Evolutionary conservation across 1,140 invertebrate species (phyloP), one percentile per base, ranked within the genome.

Genomic region (Brachionus asplanchnoidis): DNA sequence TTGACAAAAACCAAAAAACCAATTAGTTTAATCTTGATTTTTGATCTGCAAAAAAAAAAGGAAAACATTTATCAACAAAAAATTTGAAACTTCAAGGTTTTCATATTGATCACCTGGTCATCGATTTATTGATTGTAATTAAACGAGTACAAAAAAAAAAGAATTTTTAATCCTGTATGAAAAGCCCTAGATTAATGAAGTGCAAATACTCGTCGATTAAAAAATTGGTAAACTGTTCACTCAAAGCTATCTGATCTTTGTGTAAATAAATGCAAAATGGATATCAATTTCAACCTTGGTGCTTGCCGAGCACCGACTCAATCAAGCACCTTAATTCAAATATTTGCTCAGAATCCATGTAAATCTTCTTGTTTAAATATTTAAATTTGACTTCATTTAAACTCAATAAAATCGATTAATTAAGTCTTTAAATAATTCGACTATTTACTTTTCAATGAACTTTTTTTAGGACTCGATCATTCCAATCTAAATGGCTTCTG

Each of bases 21-120:
- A 73, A 73, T 73, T 73, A 40, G 36, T 8, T 73, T 73, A 73
- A 73, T 73, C 68, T 73, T 73, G 68, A 73, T 73, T 73, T 73
- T 73, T 73, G 68, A 73, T 73, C 68, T 73, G 17, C 32, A 73
- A 73, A 73, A 70, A 73, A 70, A 73, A 73, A 20, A 73, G 40
- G 17, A 73, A 73, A 73, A 42, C 32, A 73, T 42, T 73, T 40
- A 36, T 36, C 36, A 42, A 32, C 32, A 68, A 68, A 68, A 60
- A 68, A 68, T 32, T 32, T 40, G 26, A 32, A 68, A 36, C 2
- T 32, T 68, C 28, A 32, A 68, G 28, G 26, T 9, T 68, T 68
- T 68, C 66, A 40, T 32, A 32, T 36, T 32, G 32, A 32, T 40
- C 66, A 68, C 32, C 66, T 68, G 66, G 66, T 17, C 66, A 68